A percentile compares a stretch with the other conserved stretches of the same genome.
Evolutionary conservation across 2,888 invertebrate species (phyloP).

Genomic region (Caenorhabditis macrosperma): DNA sequence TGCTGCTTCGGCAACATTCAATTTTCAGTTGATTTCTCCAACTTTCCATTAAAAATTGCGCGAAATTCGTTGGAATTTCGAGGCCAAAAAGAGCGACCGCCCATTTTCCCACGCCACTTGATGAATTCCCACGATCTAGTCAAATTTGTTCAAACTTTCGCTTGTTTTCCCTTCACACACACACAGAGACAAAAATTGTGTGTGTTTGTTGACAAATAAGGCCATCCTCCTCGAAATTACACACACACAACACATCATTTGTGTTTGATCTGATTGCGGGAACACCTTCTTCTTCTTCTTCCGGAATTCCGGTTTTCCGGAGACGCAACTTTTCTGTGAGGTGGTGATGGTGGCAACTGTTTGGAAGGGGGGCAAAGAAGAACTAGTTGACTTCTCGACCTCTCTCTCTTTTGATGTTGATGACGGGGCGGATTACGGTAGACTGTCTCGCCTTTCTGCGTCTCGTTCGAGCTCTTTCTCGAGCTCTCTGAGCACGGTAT

Average conservation of each 20-base stretch:
- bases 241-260: not conserved
- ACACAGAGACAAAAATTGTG: conserved; percentile 17
- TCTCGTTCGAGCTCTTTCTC: too few species aligned
- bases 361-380: too few species aligned
- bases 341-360: not conserved
- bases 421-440: not conserved
- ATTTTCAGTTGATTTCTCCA: too few species aligned
- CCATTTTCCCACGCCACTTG: conserved; percentile 50
- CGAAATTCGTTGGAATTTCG: not conserved
- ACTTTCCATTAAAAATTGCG: too few species aligned
- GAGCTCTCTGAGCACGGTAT: not conserved
- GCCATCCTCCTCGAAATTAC: not conserved
- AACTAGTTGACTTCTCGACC: not conserved
- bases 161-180: conserved; percentile 48
- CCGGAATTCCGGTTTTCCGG: too few species aligned
- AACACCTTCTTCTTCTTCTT: not conserved
- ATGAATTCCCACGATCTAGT: conserved; percentile 51
- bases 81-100: not conserved
- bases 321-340: too few species aligned
- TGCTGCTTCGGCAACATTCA: too few species aligned
- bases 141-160: conserved; percentile 52
- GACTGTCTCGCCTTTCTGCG: not conserved
- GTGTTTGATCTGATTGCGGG: not conserved
- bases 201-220: conserved; percentile 45
- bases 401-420: not conserved